Conservation (phyloP, 1,140 invertebrate species). For the Elymnias hypermnestra region DNA sequence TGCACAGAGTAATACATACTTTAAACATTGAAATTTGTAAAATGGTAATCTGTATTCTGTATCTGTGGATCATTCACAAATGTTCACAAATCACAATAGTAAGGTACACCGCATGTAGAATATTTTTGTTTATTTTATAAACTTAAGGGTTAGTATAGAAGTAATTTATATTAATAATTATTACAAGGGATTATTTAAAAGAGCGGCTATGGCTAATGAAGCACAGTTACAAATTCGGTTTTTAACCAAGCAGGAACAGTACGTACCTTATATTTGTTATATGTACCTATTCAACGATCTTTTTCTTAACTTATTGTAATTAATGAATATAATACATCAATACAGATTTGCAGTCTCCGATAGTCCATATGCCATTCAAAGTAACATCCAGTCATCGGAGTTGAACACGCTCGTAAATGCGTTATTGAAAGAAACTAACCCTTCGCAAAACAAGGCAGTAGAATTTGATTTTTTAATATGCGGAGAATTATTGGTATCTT, state of each 20-base stretch:
- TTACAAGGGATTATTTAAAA: conserved; percentile 10
- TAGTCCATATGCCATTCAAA: conserved; percentile 87
- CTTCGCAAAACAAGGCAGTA: conserved; percentile 70
- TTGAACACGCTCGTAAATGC: conserved; percentile 90
- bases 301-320: conserved; percentile 1
- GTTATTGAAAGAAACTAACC: conserved; percentile 81
- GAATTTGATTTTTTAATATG: conserved; percentile 94
- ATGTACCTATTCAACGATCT: background rate
- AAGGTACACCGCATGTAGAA: too few relatives aligned
- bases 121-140: too few relatives aligned
- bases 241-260: conserved; percentile 88
- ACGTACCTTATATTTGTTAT: conserved; percentile 54
- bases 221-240: conserved; percentile 84
- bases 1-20: too few relatives aligned
- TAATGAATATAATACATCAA: conserved; percentile 25
- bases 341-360: conserved; percentile 92
- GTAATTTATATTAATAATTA: background rate
- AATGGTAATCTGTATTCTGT: too few relatives aligned
- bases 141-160: too few relatives aligned
- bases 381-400: conserved; percentile 80
- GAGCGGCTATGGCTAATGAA: conserved; percentile 35
- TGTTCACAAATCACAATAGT: too few relatives aligned
- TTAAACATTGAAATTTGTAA: too few relatives aligned
- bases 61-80: too few relatives aligned
- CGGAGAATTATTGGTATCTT: conserved; percentile 85